Base-by-base conservation (phyloP, 1,140 invertebrate genomes). In the Belonocnema kinseyi region DNA sequence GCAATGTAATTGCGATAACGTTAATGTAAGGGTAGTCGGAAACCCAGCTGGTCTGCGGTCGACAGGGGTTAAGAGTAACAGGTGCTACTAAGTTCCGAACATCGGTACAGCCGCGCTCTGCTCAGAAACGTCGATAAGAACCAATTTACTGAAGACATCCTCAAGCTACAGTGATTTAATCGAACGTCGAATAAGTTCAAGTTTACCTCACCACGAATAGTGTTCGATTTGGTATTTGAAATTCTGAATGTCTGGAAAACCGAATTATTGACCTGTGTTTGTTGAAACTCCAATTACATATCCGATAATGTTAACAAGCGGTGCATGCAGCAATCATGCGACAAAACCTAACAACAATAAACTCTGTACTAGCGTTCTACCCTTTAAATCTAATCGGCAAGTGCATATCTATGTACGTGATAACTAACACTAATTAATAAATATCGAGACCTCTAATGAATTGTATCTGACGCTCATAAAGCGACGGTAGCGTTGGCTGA, bases 361-460 rank as follows among this genome's bases (percentile, higher is more conserved):
- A 66, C 40, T 66, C 26, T 40, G 14, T 40, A 46, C 17, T 58
- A 58, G 12, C 13, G 21, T 21, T 33, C 58, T 66, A 40, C 26
- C 58, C 58, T 13, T 26, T 14, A 16, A 66, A 66, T 66, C 61
- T 66, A 66, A 66, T 66, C 61, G 40, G 61, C 16, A 33, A 66
- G 61, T 66, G 61, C 61, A 66, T 66, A 66, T 66, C 33, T 33
- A 40, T 50, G 61, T 26, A 71, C 11, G 26, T 53, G 56, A 33
- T 51, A 72, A 17, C 51, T 26, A 72, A 19, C 74, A n/a, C 80
- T 86, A 85, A 88, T 87, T 87, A 88, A 88, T 89, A 88, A 89
- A 84, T 87, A 89, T 89, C 79, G 66, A 51, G 72, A 21, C 50
- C 61, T 79, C 83, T 90, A 90, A 90, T 90, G 89, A 90, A 90